Conservation (phyloP, 2,888 invertebrate species). For the Eueremaeus valkanovi region DNA sequence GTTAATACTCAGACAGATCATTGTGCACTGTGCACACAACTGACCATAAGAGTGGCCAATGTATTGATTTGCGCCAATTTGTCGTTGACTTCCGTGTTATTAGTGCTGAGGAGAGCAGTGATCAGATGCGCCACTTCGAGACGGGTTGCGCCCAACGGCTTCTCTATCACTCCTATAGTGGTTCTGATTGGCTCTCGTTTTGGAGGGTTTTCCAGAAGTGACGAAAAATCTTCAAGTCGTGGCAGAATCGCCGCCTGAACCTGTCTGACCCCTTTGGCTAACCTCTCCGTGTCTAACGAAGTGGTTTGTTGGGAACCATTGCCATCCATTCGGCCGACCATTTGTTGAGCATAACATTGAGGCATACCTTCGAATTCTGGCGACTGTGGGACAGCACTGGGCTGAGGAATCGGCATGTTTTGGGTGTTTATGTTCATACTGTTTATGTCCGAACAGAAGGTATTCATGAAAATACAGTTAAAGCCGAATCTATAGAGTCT, state of each 20-base stretch:
- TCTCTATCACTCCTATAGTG: conserved; percentile 62
- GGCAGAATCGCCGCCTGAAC: conserved; percentile 63
- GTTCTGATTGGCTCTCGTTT: conserved; percentile 64
- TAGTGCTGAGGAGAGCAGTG: conserved; percentile 68
- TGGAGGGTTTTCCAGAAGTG: conserved; percentile 66
- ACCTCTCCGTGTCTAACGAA: conserved; percentile 54
- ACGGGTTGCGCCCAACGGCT: conserved; percentile 71
- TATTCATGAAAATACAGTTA: no score
- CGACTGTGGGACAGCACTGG: background rate
- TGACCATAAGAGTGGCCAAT: conserved; percentile 59
- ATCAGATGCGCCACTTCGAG: conserved; percentile 75
- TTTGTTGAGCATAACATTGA: conserved; percentile 10
- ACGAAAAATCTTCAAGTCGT: conserved; percentile 66
- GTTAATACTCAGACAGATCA: background rate
- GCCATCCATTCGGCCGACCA: background rate
- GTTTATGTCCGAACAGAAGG: background rate
- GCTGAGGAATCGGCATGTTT: background rate
- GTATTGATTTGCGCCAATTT: conserved; percentile 61
- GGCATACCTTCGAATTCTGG: conserved; percentile 32
- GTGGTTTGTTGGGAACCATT: background rate
- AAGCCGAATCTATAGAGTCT: no score
- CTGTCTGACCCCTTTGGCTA: conserved; percentile 61
- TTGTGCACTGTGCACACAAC: conserved; percentile 44
- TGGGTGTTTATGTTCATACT: conserved; percentile 1
- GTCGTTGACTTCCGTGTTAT: conserved; percentile 66